Percentiles rank a stretch among this genome's conserved stretches.
These are phyloP conservation scores for Halcyon chelicuti DNA, from an alignment of 2,797 vertebrate species.

Conservation along the genomic window DNA sequence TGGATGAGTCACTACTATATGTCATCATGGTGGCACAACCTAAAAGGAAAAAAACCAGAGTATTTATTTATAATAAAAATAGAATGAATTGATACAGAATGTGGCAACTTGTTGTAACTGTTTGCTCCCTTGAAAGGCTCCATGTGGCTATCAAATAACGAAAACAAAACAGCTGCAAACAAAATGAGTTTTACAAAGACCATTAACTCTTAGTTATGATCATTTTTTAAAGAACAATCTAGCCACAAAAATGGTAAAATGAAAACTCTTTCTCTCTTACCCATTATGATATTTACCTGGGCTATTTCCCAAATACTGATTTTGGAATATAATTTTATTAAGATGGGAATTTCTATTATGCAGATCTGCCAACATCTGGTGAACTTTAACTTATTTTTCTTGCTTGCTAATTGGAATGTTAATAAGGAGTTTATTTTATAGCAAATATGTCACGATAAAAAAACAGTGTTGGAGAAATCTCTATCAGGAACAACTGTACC, in stretches of 20 bases:
- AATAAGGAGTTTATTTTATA: background rate
- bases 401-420: background rate
- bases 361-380: background rate
- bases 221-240: background rate
- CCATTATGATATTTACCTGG: background rate
- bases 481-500: background rate
- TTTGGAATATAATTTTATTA: background rate
- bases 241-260: background rate
- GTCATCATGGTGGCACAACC: background rate
- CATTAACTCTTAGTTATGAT: background rate
- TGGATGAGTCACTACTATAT: background rate
- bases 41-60: background rate
- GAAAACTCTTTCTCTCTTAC: background rate
- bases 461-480: background rate
- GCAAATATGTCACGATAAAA: background rate
- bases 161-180: conserved; percentile 5
- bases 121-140: background rate
- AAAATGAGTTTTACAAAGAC: background rate
- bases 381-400: background rate
- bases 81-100: background rate
- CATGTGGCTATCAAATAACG: background rate
- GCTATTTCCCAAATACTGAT: background rate
- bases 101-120: background rate
- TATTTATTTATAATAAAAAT: background rate
- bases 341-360: background rate